phyloP scores from a whole-genome alignment of 2,113 vertebrate species.

The Oryzias melastigma region DNA sequence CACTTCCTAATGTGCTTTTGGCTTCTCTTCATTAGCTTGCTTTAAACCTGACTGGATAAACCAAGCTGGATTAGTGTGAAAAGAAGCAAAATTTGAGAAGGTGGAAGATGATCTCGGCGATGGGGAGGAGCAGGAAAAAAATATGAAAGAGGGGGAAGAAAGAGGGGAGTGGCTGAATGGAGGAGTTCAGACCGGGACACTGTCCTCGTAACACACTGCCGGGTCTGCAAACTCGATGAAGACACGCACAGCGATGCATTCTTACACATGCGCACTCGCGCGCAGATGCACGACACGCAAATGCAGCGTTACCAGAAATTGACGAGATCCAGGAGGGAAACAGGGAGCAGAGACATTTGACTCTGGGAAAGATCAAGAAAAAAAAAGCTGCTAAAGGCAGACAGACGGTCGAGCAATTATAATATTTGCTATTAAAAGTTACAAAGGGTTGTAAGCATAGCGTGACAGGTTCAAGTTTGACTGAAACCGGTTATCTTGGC shows the following conservation, averaged over 20 bases:
- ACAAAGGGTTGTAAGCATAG: not conserved
- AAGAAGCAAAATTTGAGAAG: constrained; percentile 12
- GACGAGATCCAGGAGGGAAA: constrained; percentile 1
- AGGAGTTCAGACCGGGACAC: constrained; percentile 63
- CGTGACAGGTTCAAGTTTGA: constrained; percentile 9
- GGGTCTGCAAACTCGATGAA: constrained; percentile 5
- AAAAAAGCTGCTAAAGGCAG: constrained; percentile 5
- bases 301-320: constrained; percentile 3
- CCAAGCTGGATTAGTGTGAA: constrained; percentile 8
- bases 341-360: not conserved
- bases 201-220: constrained; percentile 44
- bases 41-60: constrained; percentile 2
- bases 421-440: not conserved
- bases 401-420: not conserved
- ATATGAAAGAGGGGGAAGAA: constrained; percentile 21
- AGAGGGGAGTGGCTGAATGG: constrained; percentile 21
- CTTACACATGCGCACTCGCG: constrained; percentile 7
- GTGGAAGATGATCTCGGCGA: not conserved
- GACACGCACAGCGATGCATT: constrained; percentile 3
- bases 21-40: not conserved
- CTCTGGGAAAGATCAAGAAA: not conserved
- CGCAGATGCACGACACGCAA: constrained; percentile 2
- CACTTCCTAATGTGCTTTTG: not conserved
- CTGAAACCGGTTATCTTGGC: constrained; percentile 6
- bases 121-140: constrained; percentile 21